Base-by-base conservation (phyloP, 2,113 vertebrate species). In the Bos indicus region DNA sequence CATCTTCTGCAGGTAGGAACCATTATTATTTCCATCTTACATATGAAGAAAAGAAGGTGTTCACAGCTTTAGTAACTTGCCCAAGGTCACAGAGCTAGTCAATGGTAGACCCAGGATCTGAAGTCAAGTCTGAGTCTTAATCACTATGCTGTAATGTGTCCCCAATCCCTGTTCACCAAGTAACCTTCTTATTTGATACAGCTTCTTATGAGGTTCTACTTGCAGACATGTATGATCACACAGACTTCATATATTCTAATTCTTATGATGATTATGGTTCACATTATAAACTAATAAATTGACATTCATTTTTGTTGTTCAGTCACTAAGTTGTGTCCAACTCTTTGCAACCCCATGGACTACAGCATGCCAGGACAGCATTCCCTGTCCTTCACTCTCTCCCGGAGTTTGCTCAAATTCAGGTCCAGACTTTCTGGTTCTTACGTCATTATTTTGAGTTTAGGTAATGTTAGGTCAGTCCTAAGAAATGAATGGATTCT, bases 211-310 rank as follows among this genome's bases (percentile, higher is more conserved):
- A 91, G 80, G 46, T 7, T 26, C 33, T 81, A 46, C n/a, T 26
- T 52, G 60, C 17, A 95, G 8, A 23, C 23, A 83, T 48, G 40
- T 26, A 62, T 94, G 46, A 90, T 88, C 90, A 84, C 88, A 93
- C 3, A 93, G 36, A 84, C 33, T 33, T 90, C 62, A 71, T 59
- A 48, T 88, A 86, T 92, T 67, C 16, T 10, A 88, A 36, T 94
- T 93, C 67, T 81, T 59, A 17, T 59, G 30, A 77, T 86, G 57
- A 93, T 91, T 82, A 83, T 85, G 28, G 84, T 56, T 91, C 54
- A 86, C 54, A 67, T 54, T 28, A 88, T 93, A 93, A 89, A 95
- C 51, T 56, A 94, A 80, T 88, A 96, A 64, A 77, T n/a, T 83
- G 88, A 17, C 62, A 83, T 88, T 87, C 90, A 54, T 78, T 91